Percentiles rank a stretch among this genome's conserved stretches.
These are phyloP conservation scores for Sebastes melanostomus DNA, from an alignment of 2,797 vertebrate genomes.

Conservation along the genomic window DNA sequence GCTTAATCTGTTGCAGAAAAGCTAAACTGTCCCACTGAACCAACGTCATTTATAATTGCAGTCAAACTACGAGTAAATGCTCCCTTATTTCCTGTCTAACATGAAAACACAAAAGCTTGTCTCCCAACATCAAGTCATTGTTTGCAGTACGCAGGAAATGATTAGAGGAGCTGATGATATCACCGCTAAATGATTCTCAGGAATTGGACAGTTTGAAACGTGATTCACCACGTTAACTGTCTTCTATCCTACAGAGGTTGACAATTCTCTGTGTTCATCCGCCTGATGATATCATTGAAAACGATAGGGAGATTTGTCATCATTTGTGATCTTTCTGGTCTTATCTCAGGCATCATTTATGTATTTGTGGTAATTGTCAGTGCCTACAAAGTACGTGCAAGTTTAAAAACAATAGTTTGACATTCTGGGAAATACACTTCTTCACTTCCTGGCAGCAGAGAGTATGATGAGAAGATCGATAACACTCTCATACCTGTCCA, in stretches of 20 bases:
- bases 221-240: not conserved
- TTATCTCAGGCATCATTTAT: not conserved
- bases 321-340: not conserved
- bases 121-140: not conserved
- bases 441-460: not conserved
- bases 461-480: not conserved
- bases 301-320: not conserved
- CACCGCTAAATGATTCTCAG: not conserved
- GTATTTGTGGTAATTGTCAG: not conserved
- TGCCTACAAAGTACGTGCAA: not conserved
- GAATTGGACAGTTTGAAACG: conserved; percentile 1
- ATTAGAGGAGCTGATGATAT: conserved; percentile 19
- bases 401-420: not conserved
- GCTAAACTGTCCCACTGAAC: not conserved
- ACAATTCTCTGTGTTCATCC: not conserved
- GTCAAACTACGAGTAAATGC: not conserved
- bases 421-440: not conserved
- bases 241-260: not conserved
- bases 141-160: conserved; percentile 26
- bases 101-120: not conserved
- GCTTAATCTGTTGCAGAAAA: not conserved
- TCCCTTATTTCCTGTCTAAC: not conserved
- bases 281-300: not conserved
- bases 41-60: not conserved
- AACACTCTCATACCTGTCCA: not conserved